Evolutionary conservation across 1,140 invertebrate species (phyloP).

Genomic region (Drosophila tropicalis): DNA sequence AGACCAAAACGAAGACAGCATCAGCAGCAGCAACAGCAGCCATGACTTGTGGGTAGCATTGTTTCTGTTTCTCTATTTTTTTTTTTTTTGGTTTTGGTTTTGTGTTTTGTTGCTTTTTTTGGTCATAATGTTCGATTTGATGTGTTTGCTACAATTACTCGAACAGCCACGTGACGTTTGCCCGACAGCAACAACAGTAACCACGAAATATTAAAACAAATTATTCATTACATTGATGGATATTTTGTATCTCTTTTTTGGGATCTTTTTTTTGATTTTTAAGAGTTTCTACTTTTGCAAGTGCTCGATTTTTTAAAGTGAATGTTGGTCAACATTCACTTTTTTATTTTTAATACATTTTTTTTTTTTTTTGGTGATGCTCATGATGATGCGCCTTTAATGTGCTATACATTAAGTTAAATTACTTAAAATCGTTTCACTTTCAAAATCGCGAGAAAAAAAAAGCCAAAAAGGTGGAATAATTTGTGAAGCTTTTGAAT

Average conservation of each 20-base stretch:
- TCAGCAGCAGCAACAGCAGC: constrained; percentile 29
- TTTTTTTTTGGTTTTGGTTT: constrained; percentile 14
- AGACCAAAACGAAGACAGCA: constrained; percentile 43
- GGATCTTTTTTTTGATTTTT: constrained; percentile 11
- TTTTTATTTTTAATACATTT: constrained; percentile 42
- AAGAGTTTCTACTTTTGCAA: constrained; percentile 38
- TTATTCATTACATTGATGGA: constrained; percentile 61
- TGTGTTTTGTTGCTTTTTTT: constrained; percentile 35
- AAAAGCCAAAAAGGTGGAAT: constrained; percentile 27
- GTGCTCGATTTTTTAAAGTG: constrained; percentile 71
- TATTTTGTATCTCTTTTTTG: constrained; percentile 23
- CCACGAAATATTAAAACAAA: constrained; percentile 47
- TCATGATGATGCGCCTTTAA: constrained; percentile 65
- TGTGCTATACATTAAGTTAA: constrained; percentile 59
- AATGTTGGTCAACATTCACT: constrained; percentile 72
- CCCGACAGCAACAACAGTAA: constrained; percentile 24
- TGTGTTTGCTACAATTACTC: constrained; percentile 69
- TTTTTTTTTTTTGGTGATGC: constrained; percentile 32
- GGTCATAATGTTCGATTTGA: constrained; percentile 51
- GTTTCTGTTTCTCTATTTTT: constrained; percentile 46
- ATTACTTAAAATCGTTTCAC: constrained; percentile 62
- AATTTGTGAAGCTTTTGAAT: constrained; percentile 33
- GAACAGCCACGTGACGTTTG: constrained; percentile 40
- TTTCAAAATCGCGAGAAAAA: constrained; percentile 41
- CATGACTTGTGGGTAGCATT: constrained; percentile 62